Evolutionary conservation across 2,113 vertebrate species (phyloP), one percentile per base, ranked within the genome.

Genomic region (Micromys minutus): DNA sequence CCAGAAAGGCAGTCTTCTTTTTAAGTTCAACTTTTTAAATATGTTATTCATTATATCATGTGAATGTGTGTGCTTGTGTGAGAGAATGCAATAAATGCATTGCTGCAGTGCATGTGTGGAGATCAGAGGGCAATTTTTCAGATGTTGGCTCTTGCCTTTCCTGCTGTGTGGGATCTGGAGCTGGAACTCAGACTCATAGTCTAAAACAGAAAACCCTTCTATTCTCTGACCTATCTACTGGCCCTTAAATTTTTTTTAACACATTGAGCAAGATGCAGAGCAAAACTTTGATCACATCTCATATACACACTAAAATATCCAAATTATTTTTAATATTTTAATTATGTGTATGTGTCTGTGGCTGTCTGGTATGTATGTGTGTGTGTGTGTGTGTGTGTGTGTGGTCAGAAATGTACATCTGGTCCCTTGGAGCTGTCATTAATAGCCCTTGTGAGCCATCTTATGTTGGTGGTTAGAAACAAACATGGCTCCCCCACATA

Each of bases 251-350:
- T 76, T 81, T 84, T 86, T 52, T 10, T 15, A 90, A 21, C 65
- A 69, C 24, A 72, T 36, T 15, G 11, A 94, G 10, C 31, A 92
- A 84, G 29, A 83, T 61, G 13, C 22, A 92, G 21, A 75, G 74
- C 21, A 86, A 31, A 94, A 69, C 65, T 39, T 45, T 63, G 31
- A 89, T 67, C 57, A 19, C n/a, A n/a, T 93, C 93, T 90, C n/a
- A 69, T 61, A 34, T 84, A 45, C 63, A 67, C 5, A 65, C 19
- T 13, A 86, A 67, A 7, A 45, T 42, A 45, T 34, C 24, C 13
- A 45, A 24, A 11, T 34, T 63, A 34, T 84, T 45, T 22, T 42
- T 63, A 16, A 39, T 57, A 16, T 16, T 59, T 81, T 61, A 83
- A 29, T 17, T 61, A 7, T 52, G 17, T 17, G 13, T 9, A 9